These are phyloP conservation scores for Corbicula japonica DNA, from an alignment of 2,888 invertebrate species.

Conservation along the genomic window DNA sequence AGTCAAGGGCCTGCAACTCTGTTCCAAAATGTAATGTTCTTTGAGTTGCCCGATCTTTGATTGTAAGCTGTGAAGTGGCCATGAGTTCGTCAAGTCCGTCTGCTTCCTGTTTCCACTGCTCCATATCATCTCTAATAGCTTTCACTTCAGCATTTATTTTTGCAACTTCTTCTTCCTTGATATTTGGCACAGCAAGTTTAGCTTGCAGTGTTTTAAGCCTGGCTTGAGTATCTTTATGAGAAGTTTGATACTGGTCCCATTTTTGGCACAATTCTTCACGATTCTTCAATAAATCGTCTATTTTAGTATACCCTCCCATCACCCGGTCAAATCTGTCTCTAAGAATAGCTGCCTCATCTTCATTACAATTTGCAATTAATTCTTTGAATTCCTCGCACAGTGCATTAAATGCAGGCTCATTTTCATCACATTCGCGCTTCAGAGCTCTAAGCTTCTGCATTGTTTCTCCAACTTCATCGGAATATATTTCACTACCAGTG, in stretches of 20 bases:
- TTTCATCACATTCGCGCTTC: conserved; percentile 94
- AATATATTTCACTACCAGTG: conserved; percentile 93
- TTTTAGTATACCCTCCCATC: conserved; percentile 91
- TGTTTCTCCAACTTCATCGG: conserved; percentile 92
- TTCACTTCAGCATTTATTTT: conserved; percentile 91
- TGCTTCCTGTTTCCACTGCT: conserved; percentile 77
- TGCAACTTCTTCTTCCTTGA: conserved; percentile 90
- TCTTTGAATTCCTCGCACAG: conserved; percentile 95
- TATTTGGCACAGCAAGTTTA: conserved; percentile 92
- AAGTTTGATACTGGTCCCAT: conserved; percentile 93
- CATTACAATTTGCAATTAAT: conserved; percentile 90
- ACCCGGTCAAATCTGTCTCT: conserved; percentile 92
- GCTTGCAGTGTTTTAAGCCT: conserved; percentile 93
- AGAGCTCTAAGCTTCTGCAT: conserved; percentile 92
- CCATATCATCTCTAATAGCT: conserved; percentile 88
- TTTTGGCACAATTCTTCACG: conserved; percentile 83
- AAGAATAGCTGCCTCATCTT: conserved; percentile 91
- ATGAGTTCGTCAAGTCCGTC: conserved; percentile 82
- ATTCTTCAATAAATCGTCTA: conserved; percentile 81
- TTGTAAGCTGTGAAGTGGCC: conserved; percentile 78
- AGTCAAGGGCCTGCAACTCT: conserved; percentile 79
- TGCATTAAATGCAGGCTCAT: conserved; percentile 92
- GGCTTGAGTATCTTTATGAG: conserved; percentile 93
- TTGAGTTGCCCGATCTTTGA: conserved; percentile 83
- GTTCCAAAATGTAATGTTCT: conserved; percentile 82